Evolutionary conservation across 2,113 vertebrate genomes (phyloP).

Genomic region (Cynocephalus volans): DNA sequence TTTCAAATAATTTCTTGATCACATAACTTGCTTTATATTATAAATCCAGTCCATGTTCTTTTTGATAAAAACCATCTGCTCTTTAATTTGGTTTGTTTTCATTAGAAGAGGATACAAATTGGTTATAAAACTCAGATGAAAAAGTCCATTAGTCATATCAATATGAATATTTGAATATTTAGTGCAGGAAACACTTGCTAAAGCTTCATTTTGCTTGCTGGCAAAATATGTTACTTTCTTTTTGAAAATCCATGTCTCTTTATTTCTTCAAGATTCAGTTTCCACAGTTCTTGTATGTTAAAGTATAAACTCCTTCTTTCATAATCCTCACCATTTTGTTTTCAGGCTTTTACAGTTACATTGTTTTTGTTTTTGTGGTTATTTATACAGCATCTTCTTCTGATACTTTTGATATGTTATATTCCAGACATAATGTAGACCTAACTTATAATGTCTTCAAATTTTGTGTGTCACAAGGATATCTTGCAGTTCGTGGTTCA

Average conservation of each 20-base stretch:
- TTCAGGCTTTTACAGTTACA: constrained; percentile 83
- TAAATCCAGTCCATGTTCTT: constrained; percentile 88
- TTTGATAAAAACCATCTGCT: constrained; percentile 87
- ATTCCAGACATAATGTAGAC: constrained; percentile 80
- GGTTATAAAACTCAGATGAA: constrained; percentile 85
- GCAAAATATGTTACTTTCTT: constrained; percentile 85
- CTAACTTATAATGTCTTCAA: constrained; percentile 87
- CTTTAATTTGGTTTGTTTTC: constrained; percentile 89
- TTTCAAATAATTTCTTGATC: constrained; percentile 88
- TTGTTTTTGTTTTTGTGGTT: constrained; percentile 84
- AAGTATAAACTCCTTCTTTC: constrained; percentile 86
- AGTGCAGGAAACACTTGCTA: constrained; percentile 85
- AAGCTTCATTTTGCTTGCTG: constrained; percentile 88
- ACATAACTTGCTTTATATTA: constrained; percentile 88
- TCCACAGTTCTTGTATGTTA: constrained; percentile 86
- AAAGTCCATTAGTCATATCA: constrained; percentile 88
- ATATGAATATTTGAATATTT: constrained; percentile 84
- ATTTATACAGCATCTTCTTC: constrained; percentile 85
- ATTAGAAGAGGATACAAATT: constrained; percentile 87
- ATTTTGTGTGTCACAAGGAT: constrained; percentile 84
- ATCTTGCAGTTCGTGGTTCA: constrained; percentile 86
- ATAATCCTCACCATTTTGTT: constrained; percentile 89
- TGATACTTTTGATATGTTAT: constrained; percentile 80
- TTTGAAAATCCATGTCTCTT: constrained; percentile 86
- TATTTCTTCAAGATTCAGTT: constrained; percentile 87